Percentiles rank a stretch among this genome's conserved stretches.
Conservation (phyloP, 2,888 invertebrate genomes). For the Drosophila neotestacea region DNA sequence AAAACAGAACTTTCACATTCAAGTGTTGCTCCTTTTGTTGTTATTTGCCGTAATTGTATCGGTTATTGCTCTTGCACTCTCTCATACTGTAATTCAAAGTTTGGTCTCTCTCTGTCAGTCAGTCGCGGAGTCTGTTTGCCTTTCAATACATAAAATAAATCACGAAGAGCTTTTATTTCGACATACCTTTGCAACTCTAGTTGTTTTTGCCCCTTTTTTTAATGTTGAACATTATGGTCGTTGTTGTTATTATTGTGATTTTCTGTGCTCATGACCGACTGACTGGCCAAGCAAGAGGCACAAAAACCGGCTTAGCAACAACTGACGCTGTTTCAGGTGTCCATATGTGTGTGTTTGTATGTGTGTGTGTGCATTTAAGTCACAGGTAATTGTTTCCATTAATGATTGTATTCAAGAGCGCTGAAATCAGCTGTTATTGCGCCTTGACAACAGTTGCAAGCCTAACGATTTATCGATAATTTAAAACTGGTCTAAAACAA, state of each 20-base stretch:
- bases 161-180: conserved; percentile 20
- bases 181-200: neutral
- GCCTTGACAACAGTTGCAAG: conserved; percentile 5
- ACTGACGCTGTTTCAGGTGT: conserved; percentile 23
- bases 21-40: conserved; percentile 22
- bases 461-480: conserved; percentile 18
- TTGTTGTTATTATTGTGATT: conserved; percentile 32
- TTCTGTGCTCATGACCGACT: conserved; percentile 45
- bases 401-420: conserved; percentile 33
- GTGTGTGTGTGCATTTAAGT: conserved; percentile 19
- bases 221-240: conserved; percentile 22
- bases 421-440: conserved; percentile 47
- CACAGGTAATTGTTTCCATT: conserved; percentile 27
- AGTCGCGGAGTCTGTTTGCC: conserved; percentile 1
- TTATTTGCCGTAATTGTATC: conserved; percentile 13
- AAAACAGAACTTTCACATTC: conserved; percentile 68
- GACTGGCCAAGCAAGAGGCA: conserved; percentile 44
- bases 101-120: conserved; percentile 25
- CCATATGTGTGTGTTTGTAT: conserved; percentile 7
- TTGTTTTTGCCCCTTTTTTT: conserved; percentile 36
- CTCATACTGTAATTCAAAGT: conserved; percentile 20
- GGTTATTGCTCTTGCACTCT: conserved; percentile 10
- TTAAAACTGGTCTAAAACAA: conserved; percentile 3
- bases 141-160: conserved; percentile 20
- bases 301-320: conserved; percentile 48